Evolutionary conservation across 2,113 vertebrate genomes (phyloP), one percentile per base, ranked within the genome.

Genomic region (Scolopax mira): DNA sequence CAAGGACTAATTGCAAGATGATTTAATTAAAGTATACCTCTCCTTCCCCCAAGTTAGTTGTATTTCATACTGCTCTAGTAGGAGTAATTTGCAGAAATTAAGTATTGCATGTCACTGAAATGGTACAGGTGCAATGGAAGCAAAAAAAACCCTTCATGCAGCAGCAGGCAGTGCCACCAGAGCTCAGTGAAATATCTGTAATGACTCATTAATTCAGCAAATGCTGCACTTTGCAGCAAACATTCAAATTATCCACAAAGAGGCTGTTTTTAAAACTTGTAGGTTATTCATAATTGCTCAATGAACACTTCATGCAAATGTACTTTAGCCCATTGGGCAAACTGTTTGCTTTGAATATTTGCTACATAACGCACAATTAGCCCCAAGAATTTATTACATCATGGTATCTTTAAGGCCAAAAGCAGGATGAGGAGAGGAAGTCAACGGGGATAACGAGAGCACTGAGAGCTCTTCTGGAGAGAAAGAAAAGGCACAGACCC

Each of bases 1-100:
- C 98, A 98, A 97, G 95, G 96, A 96, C 97, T 98, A 98, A 98
- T 98, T 98, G 97, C 77, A 18, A 97, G 95, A 97, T 98, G 97
- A 98, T 96, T 98, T 98, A 98, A 98, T 98, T 98, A 98, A 98
- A 97, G 96, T 35, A 97, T 87, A 98, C 94, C 97, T 93, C 95
- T 95, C 96, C 97, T 97, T 96, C 96, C 97, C 98, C 94, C 97
- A 95, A 97, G 97, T 98, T 97, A 98, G 97, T 80, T 98, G 97
- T 97, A 98, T 98, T 98, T 98, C 98, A 98, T 98, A 98, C 97
- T 94, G 97, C 96, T 98, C 97, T 98, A 97, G 97, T 95, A 97
- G 97, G 98, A 98, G 97, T 94, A 96, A 98, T 98, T 98, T 97
- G 97, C 97, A 96, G 94, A 91, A 97, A 98, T 97, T 93, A 97